phyloP scores from a whole-genome alignment of 2,113 vertebrate genomes.

The Limnothrissa miodon region DNA sequence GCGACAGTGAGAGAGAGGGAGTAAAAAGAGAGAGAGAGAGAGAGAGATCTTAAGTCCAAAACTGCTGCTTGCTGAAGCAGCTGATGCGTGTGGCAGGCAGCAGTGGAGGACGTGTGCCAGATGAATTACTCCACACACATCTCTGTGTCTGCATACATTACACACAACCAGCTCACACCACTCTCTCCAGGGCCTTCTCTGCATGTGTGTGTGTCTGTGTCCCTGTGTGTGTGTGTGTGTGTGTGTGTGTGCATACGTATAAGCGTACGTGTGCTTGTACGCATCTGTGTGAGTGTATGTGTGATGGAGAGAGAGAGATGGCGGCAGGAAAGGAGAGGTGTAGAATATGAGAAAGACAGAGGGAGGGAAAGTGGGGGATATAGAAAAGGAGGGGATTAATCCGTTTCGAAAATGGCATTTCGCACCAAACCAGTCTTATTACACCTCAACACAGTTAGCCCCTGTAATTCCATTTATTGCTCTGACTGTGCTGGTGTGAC shows the following conservation, averaged over 20 bases:
- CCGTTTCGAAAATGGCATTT: not conserved
- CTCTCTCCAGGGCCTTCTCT: slow-evolving; percentile 21
- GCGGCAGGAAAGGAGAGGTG: too few relatives aligned
- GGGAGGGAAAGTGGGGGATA: not conserved
- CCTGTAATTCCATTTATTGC: not conserved
- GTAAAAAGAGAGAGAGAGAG: not conserved
- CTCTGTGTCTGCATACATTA: slow-evolving; percentile 37
- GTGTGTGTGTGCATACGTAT: not conserved
- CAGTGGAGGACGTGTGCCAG: slow-evolving; percentile 27
- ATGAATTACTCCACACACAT: slow-evolving; percentile 18
- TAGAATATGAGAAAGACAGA: not conserved
- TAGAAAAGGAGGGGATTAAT: not conserved
- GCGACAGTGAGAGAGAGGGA: not conserved
- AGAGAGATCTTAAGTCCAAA: not conserved
- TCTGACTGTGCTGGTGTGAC: not conserved
- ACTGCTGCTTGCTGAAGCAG: slow-evolving; percentile 20
- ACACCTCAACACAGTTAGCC: not conserved
- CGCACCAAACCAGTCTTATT: not conserved
- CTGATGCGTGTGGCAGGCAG: slow-evolving; percentile 15
- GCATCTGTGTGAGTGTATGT: not conserved
- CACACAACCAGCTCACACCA: slow-evolving; percentile 21
- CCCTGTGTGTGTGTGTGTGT: not conserved
- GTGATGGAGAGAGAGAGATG: not conserved
- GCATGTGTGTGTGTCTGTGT: not conserved
- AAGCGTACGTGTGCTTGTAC: not conserved